A percentile compares a stretch with the other conserved stretches of the same genome.
These are phyloP conservation scores for Ctenicera cuprea DNA, from an alignment of 2,888 invertebrate species.

Conservation along the genomic window DNA sequence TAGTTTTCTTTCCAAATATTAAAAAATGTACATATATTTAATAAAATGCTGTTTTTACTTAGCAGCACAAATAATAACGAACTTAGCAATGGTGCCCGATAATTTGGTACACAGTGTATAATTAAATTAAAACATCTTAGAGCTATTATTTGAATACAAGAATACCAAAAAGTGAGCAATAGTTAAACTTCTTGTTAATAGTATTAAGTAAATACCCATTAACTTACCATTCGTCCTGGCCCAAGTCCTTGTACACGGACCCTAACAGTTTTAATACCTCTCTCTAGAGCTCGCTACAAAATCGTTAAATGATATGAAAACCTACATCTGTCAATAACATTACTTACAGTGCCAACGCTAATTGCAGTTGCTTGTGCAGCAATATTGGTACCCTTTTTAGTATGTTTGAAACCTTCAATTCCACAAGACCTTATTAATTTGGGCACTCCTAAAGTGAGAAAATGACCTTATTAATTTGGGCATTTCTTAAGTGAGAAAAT, in stretches of 20 bases:
- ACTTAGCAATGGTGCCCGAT: no score
- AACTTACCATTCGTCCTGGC: slow-evolving; percentile 91
- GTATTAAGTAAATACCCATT: no score
- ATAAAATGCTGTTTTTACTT: no score
- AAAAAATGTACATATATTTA: no score
- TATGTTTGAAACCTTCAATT: slow-evolving; percentile 95
- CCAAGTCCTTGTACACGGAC: slow-evolving; percentile 90
- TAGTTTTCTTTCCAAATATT: no score
- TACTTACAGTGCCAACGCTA: slow-evolving; percentile 82
- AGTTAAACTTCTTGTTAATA: no score
- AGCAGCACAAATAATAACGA: no score
- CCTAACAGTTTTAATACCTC: slow-evolving; percentile 85
- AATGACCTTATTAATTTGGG: not conserved
- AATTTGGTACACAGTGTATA: no score
- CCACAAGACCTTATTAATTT: slow-evolving; percentile 86
- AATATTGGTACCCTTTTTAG: slow-evolving; percentile 96
- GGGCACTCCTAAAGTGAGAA: slow-evolving; percentile 71
- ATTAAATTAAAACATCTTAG: no score
- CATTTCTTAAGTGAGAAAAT: no score
- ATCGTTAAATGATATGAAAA: not conserved
- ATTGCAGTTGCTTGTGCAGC: slow-evolving; percentile 97
- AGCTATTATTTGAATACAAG: no score
- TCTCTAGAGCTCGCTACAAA: slow-evolving; percentile 81
- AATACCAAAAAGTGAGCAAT: no score
- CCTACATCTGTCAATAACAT: not conserved